Evolutionary conservation across 2,888 invertebrate genomes (phyloP), one percentile per base, ranked within the genome.

Genomic region (Leucophenga maculata): DNA sequence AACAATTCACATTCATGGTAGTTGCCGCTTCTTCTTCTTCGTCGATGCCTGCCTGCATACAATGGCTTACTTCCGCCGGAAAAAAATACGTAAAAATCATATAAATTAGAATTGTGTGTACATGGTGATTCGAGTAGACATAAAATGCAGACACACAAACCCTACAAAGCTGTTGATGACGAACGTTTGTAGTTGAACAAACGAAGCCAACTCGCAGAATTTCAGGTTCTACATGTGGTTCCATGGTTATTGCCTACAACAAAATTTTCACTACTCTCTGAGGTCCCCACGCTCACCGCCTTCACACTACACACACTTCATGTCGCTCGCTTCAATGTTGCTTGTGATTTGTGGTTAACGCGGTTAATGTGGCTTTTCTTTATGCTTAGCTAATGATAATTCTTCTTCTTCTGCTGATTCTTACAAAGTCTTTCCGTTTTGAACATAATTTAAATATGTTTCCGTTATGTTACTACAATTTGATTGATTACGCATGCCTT

Each of bases 31-130:
- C 48, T 48, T 54, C 54, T 54, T 54, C 55, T 55, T 55, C 55
- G 14, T 55, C 55, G 20, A 55, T 18, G 55, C 55, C 55, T 18
- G 55, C 55, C 55, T 55, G 26, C 55, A 55, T 55, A 57, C 78
- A 74, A 77, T 77, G 76, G 76, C 73, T 81, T 78, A 85, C 82
- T 84, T 84, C 85, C 84, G 84, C 79, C 85, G 84, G 84, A 84
- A 85, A 85, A 79, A 74, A 55, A 67, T 77, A 80, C 73, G 82
- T 74, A 71, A 75, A 83, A 80, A 46, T 82, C 81, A 80, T 82
- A 80, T 75, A 78, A 78, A 80, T 79, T 78, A 68, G 69, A 77
- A 65, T 74, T 69, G 70, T 70, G 70, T 70, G 70, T 66, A 52
- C 18, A 57, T 54, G 13, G 39, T 20, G 13, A 55, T 20, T 54